A percentile compares a stretch with the other conserved stretches of the same genome.
These are phyloP conservation scores for Rhagium mordax DNA, from an alignment of 2,888 invertebrate species.

Conservation along the genomic window DNA sequence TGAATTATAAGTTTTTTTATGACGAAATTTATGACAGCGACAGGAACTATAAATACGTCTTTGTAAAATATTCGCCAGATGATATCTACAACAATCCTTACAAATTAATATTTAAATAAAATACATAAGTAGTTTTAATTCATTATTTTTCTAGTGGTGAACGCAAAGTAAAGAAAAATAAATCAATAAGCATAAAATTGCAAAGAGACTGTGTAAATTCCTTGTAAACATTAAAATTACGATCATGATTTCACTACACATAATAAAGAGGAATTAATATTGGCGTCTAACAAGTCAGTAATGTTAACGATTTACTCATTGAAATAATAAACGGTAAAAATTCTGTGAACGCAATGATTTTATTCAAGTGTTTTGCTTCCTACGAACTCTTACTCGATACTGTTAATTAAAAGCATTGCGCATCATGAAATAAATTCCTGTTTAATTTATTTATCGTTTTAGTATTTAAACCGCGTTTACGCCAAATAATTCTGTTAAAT, in stretches of 20 bases:
- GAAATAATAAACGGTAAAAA: neutral
- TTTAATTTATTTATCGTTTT: too few relatives aligned
- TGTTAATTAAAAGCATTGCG: neutral
- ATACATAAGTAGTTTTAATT: too few relatives aligned
- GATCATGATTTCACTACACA: neutral
- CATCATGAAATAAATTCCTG: too few relatives aligned
- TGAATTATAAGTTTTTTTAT: slow-evolving; percentile 2
- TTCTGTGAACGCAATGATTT: neutral
- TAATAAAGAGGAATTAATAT: neutral
- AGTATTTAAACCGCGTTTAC: too few relatives aligned
- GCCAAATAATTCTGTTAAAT: too few relatives aligned
- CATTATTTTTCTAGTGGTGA: too few relatives aligned
- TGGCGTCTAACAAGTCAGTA: neutral
- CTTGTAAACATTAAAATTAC: neutral
- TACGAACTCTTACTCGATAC: neutral
- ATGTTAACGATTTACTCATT: too few relatives aligned
- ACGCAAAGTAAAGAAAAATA: neutral
- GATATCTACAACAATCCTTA: neutral
- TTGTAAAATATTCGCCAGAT: neutral
- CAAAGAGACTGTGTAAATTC: neutral
- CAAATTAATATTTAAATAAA: neutral
- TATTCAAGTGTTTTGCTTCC: neutral
- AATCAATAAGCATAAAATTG: neutral
- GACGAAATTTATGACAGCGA: neutral
- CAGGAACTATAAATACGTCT: neutral